A percentile compares a stretch with the other conserved stretches of the same genome.
Evolutionary conservation across 2,797 vertebrate species (phyloP).

Genomic region (Lophotriccus pileatus): DNA sequence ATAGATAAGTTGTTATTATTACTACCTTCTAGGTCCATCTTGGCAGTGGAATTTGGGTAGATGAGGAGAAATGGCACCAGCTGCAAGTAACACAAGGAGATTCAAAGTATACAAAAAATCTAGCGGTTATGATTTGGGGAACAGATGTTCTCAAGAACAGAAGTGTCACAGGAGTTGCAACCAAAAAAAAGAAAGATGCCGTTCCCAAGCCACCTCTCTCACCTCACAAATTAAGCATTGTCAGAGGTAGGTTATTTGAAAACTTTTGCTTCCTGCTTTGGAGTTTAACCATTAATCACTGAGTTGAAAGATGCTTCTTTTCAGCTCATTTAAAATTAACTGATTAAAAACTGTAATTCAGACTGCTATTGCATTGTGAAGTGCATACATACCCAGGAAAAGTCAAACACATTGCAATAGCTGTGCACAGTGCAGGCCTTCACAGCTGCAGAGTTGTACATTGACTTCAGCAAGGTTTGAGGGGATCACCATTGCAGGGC

Average conservation of each 20-base stretch:
- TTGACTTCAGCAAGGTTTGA: constrained; percentile 9
- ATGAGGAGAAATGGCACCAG: constrained; percentile 99
- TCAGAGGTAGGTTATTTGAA: constrained; percentile 87
- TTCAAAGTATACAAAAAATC: constrained; percentile 99
- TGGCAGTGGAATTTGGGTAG: constrained; percentile 98
- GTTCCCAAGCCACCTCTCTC: constrained; percentile 97
- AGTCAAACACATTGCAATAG: constrained; percentile 50
- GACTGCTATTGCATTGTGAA: constrained; percentile 58
- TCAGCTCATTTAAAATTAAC: constrained; percentile 59
- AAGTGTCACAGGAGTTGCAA: constrained; percentile 97
- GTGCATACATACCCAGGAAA: background rate
- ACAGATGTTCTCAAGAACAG: constrained; percentile 99
- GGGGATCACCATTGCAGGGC: constrained; percentile 22
- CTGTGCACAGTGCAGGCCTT: constrained; percentile 39
- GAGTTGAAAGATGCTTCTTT: constrained; percentile 63
- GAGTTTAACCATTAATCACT: constrained; percentile 65
- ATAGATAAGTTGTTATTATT: constrained; percentile 69
- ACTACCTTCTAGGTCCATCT: constrained; percentile 89
- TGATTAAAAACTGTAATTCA: constrained; percentile 52
- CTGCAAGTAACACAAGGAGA: constrained; percentile 98
- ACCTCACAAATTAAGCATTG: constrained; percentile 97
- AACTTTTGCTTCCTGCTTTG: constrained; percentile 67
- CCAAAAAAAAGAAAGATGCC: constrained; percentile 99
- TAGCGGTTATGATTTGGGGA: constrained; percentile 99
- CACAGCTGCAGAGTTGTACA: constrained; percentile 24